Percentiles rank a stretch among this genome's conserved stretches.
Evolutionary conservation across 2,888 invertebrate species (phyloP).

Genomic region (Hanleya hanleyi): DNA sequence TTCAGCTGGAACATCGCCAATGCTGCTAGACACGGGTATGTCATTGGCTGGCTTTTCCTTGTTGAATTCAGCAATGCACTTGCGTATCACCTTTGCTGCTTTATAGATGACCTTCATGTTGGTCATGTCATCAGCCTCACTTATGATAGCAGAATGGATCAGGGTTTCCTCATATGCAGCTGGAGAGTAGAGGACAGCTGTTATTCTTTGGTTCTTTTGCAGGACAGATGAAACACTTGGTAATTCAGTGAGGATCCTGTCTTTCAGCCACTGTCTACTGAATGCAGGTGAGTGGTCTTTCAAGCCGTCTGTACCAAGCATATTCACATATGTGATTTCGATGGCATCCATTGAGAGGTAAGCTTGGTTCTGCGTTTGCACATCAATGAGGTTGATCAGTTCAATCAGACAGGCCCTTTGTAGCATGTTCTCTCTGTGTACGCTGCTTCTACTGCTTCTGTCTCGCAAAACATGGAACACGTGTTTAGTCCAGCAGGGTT

Average conservation of each 20-base stretch:
- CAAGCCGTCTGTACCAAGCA: background rate
- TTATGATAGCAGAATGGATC: too few relatives aligned
- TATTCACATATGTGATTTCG: conserved; percentile 7
- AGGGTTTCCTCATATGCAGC: conserved; percentile 25
- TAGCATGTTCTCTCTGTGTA: background rate
- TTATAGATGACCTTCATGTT: too few relatives aligned
- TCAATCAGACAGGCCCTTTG: conserved; percentile 11
- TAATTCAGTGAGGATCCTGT: too few relatives aligned
- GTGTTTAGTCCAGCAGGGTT: conserved; percentile 11
- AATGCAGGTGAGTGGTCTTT: background rate
- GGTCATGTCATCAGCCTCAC: too few relatives aligned
- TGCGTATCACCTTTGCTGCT: too few relatives aligned
- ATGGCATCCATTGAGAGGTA: conserved; percentile 16
- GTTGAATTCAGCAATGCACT: conserved; percentile 3
- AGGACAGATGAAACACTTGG: too few relatives aligned
- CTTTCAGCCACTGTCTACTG: too few relatives aligned
- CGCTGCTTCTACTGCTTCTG: background rate
- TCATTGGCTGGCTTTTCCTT: background rate
- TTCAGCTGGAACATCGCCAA: conserved; percentile 19
- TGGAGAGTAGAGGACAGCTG: conserved; percentile 20
- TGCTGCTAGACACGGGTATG: conserved; percentile 9
- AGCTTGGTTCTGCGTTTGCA: conserved; percentile 10
- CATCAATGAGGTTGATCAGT: conserved; percentile 19
- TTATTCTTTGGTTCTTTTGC: too few relatives aligned
- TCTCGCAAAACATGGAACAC: conserved; percentile 5